Evolutionary conservation across 2,797 vertebrate species (phyloP), one percentile per base, ranked within the genome.

Genomic region (Pseudomugil gertrudae): DNA sequence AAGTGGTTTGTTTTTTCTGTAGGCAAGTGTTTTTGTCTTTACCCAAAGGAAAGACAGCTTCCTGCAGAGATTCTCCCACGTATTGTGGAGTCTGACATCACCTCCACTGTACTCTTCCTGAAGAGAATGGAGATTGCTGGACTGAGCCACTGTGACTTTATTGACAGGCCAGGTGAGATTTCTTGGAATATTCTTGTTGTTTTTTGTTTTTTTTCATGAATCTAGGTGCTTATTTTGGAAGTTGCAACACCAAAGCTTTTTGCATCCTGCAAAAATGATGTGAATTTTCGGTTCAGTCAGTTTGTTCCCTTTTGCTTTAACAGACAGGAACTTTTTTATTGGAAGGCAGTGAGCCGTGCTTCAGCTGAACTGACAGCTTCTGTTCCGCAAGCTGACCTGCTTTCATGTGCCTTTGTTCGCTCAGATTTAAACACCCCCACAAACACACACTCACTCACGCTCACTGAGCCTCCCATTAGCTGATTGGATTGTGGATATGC

Each of bases 11-110:
- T 71, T n/a, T 21, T 0, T 62, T 54, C 69, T 61, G 2, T 8
- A 98, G 96, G 96, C 9, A 97, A 95, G 85, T 92, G 95, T 74
- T 97, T 97, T 79, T 91, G 94, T 63, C 91, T 98, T 47, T 97
- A 98, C 70, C 93, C 96, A 2, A 95, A 95, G 69, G 95, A 96
- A 70, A 92, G 83, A 9, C 90, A 92, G 81, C 95, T 97, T 89
- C 92, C 91, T 64, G 63, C 78, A 0, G 89, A 96, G 54, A 77
- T 81, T 15, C 87, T 84, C 1, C 93, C 95, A 0, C 92, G 88
- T 23, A 90, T 98, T 35, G 86, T 94, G 78, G 95, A 96, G 72
- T 95, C 95, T 58, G 95, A 95, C 56, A 92, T 97, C 40, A 95
- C 90, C 0, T 92, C 94, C 79, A 90, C 92, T 3, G 95, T 96